Conservation (phyloP, 1,140 invertebrate species). For the Leptopilina clavipes region DNA sequence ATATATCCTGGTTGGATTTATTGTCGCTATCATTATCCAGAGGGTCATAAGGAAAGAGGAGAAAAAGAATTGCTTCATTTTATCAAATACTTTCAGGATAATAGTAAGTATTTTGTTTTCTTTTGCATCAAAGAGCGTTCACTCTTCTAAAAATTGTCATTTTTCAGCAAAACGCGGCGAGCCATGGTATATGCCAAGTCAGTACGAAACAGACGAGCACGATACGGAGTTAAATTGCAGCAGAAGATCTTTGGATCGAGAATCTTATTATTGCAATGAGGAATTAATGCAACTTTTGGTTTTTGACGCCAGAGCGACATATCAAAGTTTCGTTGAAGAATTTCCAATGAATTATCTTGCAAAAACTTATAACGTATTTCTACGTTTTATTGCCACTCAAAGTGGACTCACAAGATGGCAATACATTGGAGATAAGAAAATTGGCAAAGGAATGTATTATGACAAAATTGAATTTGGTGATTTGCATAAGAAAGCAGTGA, state of each 20-base stretch:
- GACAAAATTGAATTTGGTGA: slow-evolving; percentile 84
- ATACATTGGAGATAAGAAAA: slow-evolving; percentile 36
- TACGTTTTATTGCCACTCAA: slow-evolving; percentile 90
- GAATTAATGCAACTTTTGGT: slow-evolving; percentile 89
- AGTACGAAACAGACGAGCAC: slow-evolving; percentile 39
- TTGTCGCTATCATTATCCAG: slow-evolving; percentile 89
- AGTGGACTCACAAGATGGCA: slow-evolving; percentile 92
- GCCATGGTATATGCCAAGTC: slow-evolving; percentile 26
- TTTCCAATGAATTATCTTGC: slow-evolving; percentile 77
- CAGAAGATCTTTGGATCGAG: slow-evolving; percentile 77
- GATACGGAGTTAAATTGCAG: slow-evolving; percentile 74
- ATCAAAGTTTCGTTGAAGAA: slow-evolving; percentile 80
- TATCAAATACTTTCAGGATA: slow-evolving; percentile 77
- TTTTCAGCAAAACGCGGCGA: background rate
- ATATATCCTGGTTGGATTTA: slow-evolving; percentile 93
- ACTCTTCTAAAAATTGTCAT: too few species aligned
- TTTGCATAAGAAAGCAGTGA: slow-evolving; percentile 85
- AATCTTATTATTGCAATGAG: slow-evolving; percentile 89
- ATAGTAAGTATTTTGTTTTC: slow-evolving; percentile 77
- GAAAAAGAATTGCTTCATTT: slow-evolving; percentile 87
- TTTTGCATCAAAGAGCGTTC: too few species aligned
- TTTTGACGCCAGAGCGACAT: slow-evolving; percentile 90
- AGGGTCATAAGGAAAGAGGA: slow-evolving; percentile 80
- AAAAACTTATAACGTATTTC: slow-evolving; percentile 79
- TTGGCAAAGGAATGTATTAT: slow-evolving; percentile 37